phyloP scores from a whole-genome alignment of 2,888 invertebrate genomes.

The Nycteola revayana region DNA sequence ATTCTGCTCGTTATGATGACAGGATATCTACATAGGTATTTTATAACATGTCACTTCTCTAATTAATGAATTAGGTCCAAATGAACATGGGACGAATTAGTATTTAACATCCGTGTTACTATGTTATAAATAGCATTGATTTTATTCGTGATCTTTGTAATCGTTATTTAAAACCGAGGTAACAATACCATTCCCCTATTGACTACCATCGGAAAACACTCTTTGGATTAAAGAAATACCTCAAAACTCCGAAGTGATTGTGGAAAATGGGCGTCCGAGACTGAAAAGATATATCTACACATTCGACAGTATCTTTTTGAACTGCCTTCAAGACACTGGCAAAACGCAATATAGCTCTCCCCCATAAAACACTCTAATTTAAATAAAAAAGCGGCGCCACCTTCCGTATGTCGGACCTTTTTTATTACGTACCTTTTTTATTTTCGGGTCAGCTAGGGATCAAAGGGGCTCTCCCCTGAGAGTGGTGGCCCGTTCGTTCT shows the following conservation, averaged over 20 bases:
- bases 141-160: too few species aligned
- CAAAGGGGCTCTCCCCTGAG: conserved; percentile 78
- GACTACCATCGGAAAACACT: conserved; percentile 43
- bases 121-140: too few species aligned
- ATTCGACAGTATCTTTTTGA: conserved; percentile 59
- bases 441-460: conserved; percentile 82
- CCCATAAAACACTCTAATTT: conserved; percentile 82
- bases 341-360: conserved; percentile 80
- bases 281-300: conserved; percentile 56
- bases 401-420: conserved; percentile 81
- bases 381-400: conserved; percentile 82
- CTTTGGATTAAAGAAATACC: conserved; percentile 49
- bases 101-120: conserved; percentile 14
- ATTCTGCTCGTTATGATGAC: conserved; percentile 36
- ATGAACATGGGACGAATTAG: conserved; percentile 26
- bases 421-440: conserved; percentile 82
- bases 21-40: conserved; percentile 57
- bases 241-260: conserved; percentile 55
- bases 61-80: conserved; percentile 42
- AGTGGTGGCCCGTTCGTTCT: conserved; percentile 46
- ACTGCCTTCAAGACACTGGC: conserved; percentile 71
- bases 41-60: conserved; percentile 26
- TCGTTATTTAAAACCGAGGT: too few species aligned
- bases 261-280: conserved; percentile 52
- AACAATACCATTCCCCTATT: too few species aligned